Base-by-base conservation (phyloP, 2,797 vertebrate species). In the Lacerta agilis region DNA sequence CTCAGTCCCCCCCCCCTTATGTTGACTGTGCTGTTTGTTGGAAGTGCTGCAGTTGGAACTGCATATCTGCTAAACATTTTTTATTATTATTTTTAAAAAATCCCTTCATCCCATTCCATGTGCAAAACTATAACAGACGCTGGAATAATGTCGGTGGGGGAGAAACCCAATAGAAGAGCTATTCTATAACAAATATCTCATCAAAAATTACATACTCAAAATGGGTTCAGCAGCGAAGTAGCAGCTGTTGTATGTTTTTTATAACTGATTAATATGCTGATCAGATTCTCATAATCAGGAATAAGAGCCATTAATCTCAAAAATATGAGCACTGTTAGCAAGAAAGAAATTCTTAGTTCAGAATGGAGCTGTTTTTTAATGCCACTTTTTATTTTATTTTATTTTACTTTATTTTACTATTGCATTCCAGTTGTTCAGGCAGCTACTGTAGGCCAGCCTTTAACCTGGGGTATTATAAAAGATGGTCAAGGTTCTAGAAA, bases 201-300 rank as follows among this genome's bases (percentile, higher is more conserved):
- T 95, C 80, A 96, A 95, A 96, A 96, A 96, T 90, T 91, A 92
- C 92, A 94, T 93, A 95, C 83, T 79, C 93, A 93, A 91, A 96
- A 96, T 93, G 91, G 91, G 90, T 94, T 95, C 79, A 79, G 93
- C 75, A 93, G 94, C 91, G 95, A 97, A 96, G 91, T 94, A 96
- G 89, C 96, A 97, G 95, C 95, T 96, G 95, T 93, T 96, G 85
- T 87, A 93, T 94, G 94, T 95, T 92, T 83, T 92, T 95, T 92
- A 95, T 93, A 95, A 95, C 93, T 96, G 93, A 95, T 96, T 96
- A 96, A 96, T 94, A 97, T 95, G 96, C 96, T 92, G 93, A 95
- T 97, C 96, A 95, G 94, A 96, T 93, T 89, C 94, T 89, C 92
- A 90, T 95, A 95, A 96, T 97, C 94, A 97, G 94, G 94, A 95